Base-by-base conservation (phyloP, 1,140 invertebrate species). In the Tetraneura akinire region DNA sequence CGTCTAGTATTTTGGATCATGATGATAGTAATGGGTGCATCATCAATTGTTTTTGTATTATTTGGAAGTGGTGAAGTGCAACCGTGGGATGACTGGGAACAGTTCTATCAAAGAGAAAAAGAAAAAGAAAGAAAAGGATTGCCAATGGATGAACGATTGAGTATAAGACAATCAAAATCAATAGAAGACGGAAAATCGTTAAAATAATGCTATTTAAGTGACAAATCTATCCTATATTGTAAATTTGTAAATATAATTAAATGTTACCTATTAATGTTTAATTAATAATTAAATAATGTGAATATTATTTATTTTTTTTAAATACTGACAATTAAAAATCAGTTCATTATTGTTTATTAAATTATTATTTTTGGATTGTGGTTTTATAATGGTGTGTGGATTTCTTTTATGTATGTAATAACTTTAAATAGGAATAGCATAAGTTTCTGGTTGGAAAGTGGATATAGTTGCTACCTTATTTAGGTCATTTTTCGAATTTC, bases 1-100 rank as follows among this genome's bases (percentile, higher is more conserved):
- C 85, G 87, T 80, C 83, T 85, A 3, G 87, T 90, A 1, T 90
- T 90, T 83, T 90, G 87, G 84, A 86, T 89, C n/a, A 84, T 86
- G 32, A 84, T 86, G 26, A 85, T 82, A 0, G 83, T 89, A 3
- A 86, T 88, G 81, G 42, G 86, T 3, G 70, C 84, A 26, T 87
- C 88, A 5, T 86, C 86, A 32, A 71, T 87, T 1, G 47, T 88
- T 0, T 90, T 86, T 82, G 51, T 85, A 8, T 74, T 88, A 4
- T 84, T 82, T 57, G 85, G 83, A 14, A 84, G 84, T 10, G 85
- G 84, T 6, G 84, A 85, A 45, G 68, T 83, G 9, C 85, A 86
- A 62, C 82, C 82, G 0, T 86, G 85, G 85, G 82, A 84, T 51
- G 82, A 83, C 60, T 80, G 81, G 6, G 60, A 81, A 32, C 53